These are phyloP conservation scores for Idaea straminata DNA, from an alignment of 2,888 invertebrate genomes.

Conservation along the genomic window DNA sequence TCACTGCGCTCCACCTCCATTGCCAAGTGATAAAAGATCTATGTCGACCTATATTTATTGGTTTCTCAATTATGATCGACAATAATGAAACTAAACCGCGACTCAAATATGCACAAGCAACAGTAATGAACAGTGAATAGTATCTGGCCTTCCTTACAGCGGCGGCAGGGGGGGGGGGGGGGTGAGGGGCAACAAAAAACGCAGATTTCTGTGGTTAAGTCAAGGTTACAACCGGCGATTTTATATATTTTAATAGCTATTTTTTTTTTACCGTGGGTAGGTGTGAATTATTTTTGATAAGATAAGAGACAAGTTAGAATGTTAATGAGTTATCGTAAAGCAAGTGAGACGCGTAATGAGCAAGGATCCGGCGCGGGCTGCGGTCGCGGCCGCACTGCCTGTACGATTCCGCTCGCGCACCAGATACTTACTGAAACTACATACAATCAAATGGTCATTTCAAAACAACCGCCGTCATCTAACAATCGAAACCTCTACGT, in stretches of 20 bases:
- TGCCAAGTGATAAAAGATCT: slow-evolving; percentile 53
- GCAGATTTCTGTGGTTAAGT: slow-evolving; percentile 13
- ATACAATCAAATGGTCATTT: slow-evolving; percentile 53
- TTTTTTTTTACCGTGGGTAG: neutral
- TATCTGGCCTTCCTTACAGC: slow-evolving; percentile 3
- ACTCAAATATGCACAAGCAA: neutral
- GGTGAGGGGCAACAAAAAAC: slow-evolving; percentile 15
- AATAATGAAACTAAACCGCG: neutral
- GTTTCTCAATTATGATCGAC: slow-evolving; percentile 4
- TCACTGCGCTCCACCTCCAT: slow-evolving; percentile 55
- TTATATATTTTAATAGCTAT: neutral
- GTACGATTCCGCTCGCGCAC: slow-evolving; percentile 48
- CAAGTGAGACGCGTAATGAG: slow-evolving; percentile 14
- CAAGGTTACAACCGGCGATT: slow-evolving; percentile 16
- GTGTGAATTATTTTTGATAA: slow-evolving; percentile 3
- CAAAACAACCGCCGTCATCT: slow-evolving; percentile 47
- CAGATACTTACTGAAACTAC: slow-evolving; percentile 51
- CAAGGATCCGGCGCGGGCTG: slow-evolving; percentile 57
- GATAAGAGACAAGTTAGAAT: slow-evolving; percentile 8
- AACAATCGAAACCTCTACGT: slow-evolving; percentile 52
- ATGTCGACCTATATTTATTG: slow-evolving; percentile 32
- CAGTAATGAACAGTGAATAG: slow-evolving; percentile 6
- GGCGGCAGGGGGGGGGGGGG: slow-evolving; percentile 3
- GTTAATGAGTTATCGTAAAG: slow-evolving; percentile 20
- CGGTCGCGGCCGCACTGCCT: slow-evolving; percentile 66